phyloP scores from a whole-genome alignment of 1,140 invertebrate species.

The Aethina tumida region DNA sequence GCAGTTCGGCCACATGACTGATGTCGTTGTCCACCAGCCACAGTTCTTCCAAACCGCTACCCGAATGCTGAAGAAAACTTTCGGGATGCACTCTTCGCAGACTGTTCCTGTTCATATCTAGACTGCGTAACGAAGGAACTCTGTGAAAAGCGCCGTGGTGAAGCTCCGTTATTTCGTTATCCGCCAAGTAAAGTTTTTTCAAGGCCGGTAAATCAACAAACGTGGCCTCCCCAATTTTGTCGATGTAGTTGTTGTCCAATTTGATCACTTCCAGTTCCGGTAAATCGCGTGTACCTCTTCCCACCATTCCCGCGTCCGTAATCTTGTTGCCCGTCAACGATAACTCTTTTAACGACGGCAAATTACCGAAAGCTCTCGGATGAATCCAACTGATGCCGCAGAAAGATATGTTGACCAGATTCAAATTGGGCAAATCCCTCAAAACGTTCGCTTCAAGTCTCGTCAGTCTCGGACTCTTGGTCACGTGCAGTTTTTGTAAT shows the following conservation, averaged over 20 bases:
- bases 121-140: conserved; percentile 56
- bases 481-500: conserved; percentile 65
- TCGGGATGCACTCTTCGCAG: conserved; percentile 70
- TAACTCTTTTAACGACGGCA: conserved; percentile 62
- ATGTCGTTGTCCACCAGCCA: conserved; percentile 66
- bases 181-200: conserved; percentile 55
- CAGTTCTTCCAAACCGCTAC: conserved; percentile 63
- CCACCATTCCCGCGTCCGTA: conserved; percentile 65
- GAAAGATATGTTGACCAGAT: conserved; percentile 63
- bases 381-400: conserved; percentile 73
- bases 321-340: conserved; percentile 62
- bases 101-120: conserved; percentile 70
- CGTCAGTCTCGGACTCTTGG: conserved; percentile 52
- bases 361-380: conserved; percentile 57
- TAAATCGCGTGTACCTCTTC: conserved; percentile 63
- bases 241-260: conserved; percentile 56
- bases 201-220: conserved; percentile 71
- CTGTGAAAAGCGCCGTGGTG: conserved; percentile 68
- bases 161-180: conserved; percentile 65
- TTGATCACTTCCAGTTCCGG: conserved; percentile 56
- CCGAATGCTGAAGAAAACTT: conserved; percentile 62
- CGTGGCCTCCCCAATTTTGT: conserved; percentile 58
- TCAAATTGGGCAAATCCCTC: conserved; percentile 60
- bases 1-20: conserved; percentile 56
- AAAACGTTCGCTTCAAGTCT: conserved; percentile 63